Evolutionary conservation across 2,113 vertebrate species (phyloP).

Genomic region (Emydura subglobosa): DNA sequence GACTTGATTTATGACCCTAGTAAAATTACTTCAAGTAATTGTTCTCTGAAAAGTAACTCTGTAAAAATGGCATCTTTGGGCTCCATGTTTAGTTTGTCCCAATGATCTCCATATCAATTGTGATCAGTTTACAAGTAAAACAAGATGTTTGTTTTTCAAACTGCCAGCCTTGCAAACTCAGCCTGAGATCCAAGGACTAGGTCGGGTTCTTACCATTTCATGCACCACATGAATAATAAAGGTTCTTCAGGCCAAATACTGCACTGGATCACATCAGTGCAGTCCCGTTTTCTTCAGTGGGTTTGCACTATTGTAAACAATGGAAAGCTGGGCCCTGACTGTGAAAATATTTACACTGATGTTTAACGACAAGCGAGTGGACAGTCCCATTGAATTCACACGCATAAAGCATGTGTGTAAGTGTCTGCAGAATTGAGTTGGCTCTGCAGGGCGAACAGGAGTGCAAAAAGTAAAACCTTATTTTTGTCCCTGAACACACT

Average conservation of each 20-base stretch:
- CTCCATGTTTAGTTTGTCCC: not conserved
- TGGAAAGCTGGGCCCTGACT: not conserved
- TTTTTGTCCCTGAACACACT: not conserved
- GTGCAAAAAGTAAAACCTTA: fast-evolving
- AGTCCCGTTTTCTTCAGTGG: not conserved
- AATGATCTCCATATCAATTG: not conserved
- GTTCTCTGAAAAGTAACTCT: not conserved
- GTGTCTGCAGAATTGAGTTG: not conserved
- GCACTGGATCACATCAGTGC: not conserved
- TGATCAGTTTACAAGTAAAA: not conserved
- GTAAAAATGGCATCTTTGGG: not conserved
- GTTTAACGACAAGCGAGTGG: not conserved
- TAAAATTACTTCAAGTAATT: not conserved
- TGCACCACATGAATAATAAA: not conserved
- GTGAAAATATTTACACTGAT: not conserved
- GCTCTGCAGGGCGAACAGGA: not conserved
- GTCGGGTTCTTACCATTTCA: not conserved
- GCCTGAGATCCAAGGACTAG: not conserved
- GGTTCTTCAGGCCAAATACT: not conserved
- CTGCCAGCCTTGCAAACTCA: conserved; percentile 5
- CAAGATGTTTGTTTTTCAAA: not conserved
- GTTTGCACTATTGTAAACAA: not conserved
- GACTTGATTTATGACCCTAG: not conserved
- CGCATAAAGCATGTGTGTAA: not conserved
- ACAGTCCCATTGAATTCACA: not conserved